Evolutionary conservation across 2,888 invertebrate genomes (phyloP), one percentile per base, ranked within the genome.

Genomic region (Chrysolina americana): DNA sequence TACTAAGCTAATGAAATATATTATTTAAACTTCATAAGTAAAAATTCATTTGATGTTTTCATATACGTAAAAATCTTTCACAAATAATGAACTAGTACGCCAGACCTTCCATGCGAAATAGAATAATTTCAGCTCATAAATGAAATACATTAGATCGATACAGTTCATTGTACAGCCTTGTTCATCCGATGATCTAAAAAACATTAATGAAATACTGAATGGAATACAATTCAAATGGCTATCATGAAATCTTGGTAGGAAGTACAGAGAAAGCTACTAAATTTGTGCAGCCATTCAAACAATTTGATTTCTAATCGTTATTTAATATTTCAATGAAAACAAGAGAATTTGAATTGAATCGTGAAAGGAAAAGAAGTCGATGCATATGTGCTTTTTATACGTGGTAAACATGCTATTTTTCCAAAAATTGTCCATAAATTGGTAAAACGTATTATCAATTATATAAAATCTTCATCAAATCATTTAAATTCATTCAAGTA

Each of bases 241-340:
- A 66, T 66, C 66, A 50, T 69, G 28, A 59, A 62, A 69, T 69
- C 69, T 65, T 23, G 11, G 44, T 41, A 69, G 59, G 48, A 62
- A 44, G 62, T 47, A 56, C 47, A 62, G 59, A 69, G 69, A 69
- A 59, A 69, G 68, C 19, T 68, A 41, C 36, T 36, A 59, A 59
- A 36, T 47, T 47, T 47, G 47, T 47, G 47, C 47, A 47, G 47
- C 10, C 47, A 47, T 59, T 59, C 59, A 36, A 36, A 59, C 23
- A 59, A 19, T 53, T 53, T 59, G 59, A 59, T 59, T 59, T 59
- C 59, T 59, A 59, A 59, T 59, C 28, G 36, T 59, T 59, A 59
- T 59, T 59, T 28, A 59, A 59, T n/a, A 59, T 19, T 28, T 15
- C 59, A 28, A n/a, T 15, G 28, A 36, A 36, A 36, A 6, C 36